Evolutionary conservation across 2,888 invertebrate species (phyloP).

Genomic region (Zele albiditarsus): DNA sequence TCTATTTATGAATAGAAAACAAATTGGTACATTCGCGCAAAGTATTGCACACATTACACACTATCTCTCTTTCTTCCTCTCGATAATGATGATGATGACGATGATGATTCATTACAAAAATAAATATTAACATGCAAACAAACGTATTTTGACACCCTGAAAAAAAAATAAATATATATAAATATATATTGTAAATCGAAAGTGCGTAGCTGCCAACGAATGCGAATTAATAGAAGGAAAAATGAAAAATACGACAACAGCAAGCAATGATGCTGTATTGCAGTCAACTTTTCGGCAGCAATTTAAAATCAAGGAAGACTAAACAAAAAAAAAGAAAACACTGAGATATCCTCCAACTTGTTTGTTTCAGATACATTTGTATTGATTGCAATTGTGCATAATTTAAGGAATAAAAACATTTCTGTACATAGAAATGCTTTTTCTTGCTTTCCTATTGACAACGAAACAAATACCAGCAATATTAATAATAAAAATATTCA

Average conservation of each 20-base stretch:
- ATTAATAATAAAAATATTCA: too few species aligned
- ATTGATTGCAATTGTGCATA: constrained; percentile 75
- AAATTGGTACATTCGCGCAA: constrained; percentile 3
- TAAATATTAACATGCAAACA: constrained; percentile 52
- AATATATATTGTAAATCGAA: constrained; percentile 25
- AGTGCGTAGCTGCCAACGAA: constrained; percentile 50
- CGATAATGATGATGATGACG: not conserved
- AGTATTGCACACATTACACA: constrained; percentile 13
- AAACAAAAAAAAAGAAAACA: constrained; percentile 56
- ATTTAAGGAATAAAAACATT: constrained; percentile 74
- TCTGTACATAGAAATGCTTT: constrained; percentile 70
- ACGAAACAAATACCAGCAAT: not conserved
- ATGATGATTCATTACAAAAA: constrained; percentile 65
- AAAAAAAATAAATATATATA: constrained; percentile 19
- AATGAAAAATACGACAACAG: constrained; percentile 50
- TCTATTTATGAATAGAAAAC: not conserved
- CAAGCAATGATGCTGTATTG: constrained; percentile 61
- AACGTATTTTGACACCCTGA: constrained; percentile 42
- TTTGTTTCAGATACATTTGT: constrained; percentile 74
- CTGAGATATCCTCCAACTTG: constrained; percentile 74
- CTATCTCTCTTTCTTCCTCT: not conserved
- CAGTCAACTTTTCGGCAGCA: constrained; percentile 68
- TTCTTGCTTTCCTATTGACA: not conserved
- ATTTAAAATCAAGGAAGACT: constrained; percentile 41
- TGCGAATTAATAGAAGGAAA: constrained; percentile 48